Evolutionary conservation across 2,113 vertebrate genomes (phyloP), one percentile per base, ranked within the genome.

Genomic region (Zapornia atra): DNA sequence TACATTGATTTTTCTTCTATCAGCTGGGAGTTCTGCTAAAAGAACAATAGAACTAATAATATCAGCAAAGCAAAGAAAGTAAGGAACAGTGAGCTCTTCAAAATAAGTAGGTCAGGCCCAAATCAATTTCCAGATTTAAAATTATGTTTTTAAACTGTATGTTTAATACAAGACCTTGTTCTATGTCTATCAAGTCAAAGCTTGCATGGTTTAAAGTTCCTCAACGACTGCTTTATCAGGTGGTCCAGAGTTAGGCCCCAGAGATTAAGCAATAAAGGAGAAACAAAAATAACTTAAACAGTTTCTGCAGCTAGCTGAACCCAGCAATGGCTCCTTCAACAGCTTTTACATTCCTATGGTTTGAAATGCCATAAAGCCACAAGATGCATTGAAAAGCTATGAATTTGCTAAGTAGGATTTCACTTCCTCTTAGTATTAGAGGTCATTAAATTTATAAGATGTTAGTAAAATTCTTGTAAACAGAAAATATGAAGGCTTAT

Each of bases 381-480:
- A 94, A 94, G 94, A 97, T 83, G 81, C 72, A 64, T 66, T 97
- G 97, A 96, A 98, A 98, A 98, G 90, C 96, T 89, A 95, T 91
- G 95, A 95, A 97, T 97, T 98, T 98, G 88, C 94, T 94, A 97
- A 97, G 95, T 65, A 98, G 95, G 75, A 96, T 96, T 98, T 97
- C 65, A 97, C 96, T 98, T 98, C 96, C 94, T 96, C 86, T 97
- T 97, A 96, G 95, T 97, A 92, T 97, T 98, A 97, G 97, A 96
- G 90, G 89, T 84, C 90, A 97, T 98, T 97, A 97, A 93, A 96
- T 98, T 97, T 95, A 98, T 96, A 97, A 95, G 95, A 98, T 56
- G 36, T 89, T 97, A 92, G 89, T 93, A 96, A 97, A 98, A 97
- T 81, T 92, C 95, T 96, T 97, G 96, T 97, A 97, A 98, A 97